phyloP scores from a whole-genome alignment of 64 coral and sea anemone species.

The Montipora sp. region DNA sequence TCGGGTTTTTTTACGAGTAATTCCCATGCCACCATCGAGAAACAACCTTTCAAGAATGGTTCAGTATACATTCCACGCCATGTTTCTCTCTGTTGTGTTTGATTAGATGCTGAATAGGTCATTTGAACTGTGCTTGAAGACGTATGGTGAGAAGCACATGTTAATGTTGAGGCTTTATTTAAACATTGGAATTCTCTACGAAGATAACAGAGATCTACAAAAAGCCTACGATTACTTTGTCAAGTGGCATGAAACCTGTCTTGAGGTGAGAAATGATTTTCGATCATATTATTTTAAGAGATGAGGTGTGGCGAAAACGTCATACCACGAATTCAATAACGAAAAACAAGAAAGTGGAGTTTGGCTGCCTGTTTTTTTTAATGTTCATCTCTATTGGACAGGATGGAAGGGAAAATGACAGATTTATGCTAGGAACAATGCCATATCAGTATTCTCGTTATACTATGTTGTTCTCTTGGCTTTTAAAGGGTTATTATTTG shows the following conservation, averaged over 20 bases:
- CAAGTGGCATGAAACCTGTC: conserved; percentile 91
- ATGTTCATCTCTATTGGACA: too few relatives aligned
- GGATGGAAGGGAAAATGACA: too few relatives aligned
- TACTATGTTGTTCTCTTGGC: too few relatives aligned
- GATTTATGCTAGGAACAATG: too few relatives aligned
- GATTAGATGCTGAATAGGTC: conserved; percentile 88
- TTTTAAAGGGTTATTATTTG: conserved; percentile 1
- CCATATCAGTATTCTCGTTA: too few relatives aligned
- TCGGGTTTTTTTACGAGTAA: too few relatives aligned
- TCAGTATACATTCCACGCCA: too few relatives aligned
- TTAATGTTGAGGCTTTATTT: conserved; percentile 91
- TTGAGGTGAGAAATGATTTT: conserved; percentile 69
- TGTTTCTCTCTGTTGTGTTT: background rate
- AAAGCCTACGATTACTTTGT: conserved; percentile 99
- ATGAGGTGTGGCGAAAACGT: background rate
- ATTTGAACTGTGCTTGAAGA: conserved; percentile 85
- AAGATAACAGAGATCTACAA: conserved; percentile 89
- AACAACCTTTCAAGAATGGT: too few relatives aligned
- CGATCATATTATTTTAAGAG: background rate
- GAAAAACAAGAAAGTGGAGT: too few relatives aligned
- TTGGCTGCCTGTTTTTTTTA: too few relatives aligned
- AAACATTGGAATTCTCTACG: conserved; percentile 96
- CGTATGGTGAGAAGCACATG: conserved; percentile 98
- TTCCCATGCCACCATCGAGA: too few relatives aligned
- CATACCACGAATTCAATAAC: too few relatives aligned